Evolutionary conservation across 2,113 vertebrate species (phyloP).

Genomic region (Cavia porcellus): DNA sequence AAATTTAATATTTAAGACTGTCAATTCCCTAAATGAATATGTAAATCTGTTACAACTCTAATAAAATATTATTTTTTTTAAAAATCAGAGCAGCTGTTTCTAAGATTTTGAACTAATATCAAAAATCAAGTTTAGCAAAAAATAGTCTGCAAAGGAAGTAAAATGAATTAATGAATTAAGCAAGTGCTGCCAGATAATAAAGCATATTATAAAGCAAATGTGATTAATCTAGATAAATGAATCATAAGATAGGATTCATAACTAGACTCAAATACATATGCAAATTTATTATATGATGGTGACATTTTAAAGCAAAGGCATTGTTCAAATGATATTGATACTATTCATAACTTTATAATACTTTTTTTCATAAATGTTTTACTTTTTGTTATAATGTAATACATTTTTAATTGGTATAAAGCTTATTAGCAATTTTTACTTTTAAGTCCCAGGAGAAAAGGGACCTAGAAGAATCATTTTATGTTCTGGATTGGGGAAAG

Average conservation of each 20-base stretch:
- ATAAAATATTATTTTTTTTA: constrained; percentile 65
- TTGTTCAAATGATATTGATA: constrained; percentile 30
- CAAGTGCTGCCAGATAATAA: constrained; percentile 45
- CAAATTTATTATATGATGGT: constrained; percentile 52
- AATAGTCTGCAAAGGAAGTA: constrained; percentile 47
- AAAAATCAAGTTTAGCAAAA: constrained; percentile 59
- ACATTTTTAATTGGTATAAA: neutral
- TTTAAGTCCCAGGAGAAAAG: constrained; percentile 24
- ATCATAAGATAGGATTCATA: constrained; percentile 50
- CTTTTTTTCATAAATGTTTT: neutral
- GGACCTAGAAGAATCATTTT: constrained; percentile 24
- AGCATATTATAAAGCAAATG: constrained; percentile 61
- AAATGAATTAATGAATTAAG: constrained; percentile 61
- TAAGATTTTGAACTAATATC: constrained; percentile 66
- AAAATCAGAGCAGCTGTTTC: constrained; percentile 64
- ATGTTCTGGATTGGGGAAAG: constrained; percentile 32
- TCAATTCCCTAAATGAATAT: constrained; percentile 64
- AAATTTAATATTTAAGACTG: constrained; percentile 61
- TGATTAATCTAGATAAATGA: constrained; percentile 33
- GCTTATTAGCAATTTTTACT: neutral
- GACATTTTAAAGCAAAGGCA: constrained; percentile 60
- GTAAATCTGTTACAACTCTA: constrained; percentile 52
- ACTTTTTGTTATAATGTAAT: constrained; percentile 38
- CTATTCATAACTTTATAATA: constrained; percentile 18
- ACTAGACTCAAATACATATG: constrained; percentile 32